phyloP scores from a whole-genome alignment of 2,888 invertebrate genomes.

The Steinernema scapterisci region DNA sequence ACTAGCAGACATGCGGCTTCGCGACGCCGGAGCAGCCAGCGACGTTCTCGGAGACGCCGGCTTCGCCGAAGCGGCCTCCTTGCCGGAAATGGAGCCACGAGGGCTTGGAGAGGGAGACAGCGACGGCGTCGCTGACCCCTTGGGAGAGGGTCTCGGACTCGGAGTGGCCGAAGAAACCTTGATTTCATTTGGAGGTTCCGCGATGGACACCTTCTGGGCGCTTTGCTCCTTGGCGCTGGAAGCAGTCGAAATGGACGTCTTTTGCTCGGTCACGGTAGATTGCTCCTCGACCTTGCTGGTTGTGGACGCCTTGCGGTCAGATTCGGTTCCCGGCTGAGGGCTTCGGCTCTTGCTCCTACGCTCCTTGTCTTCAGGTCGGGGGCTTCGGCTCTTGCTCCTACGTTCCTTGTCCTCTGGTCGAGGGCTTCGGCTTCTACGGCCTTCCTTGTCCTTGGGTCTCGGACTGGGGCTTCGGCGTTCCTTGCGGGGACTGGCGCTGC shows the following conservation, averaged over 20 bases:
- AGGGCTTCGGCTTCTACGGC: background rate
- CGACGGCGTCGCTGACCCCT: background rate
- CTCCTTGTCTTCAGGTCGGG: background rate
- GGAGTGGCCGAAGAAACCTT: background rate
- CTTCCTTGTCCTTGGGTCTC: background rate
- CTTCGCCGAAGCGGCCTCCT: background rate
- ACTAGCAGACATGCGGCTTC: background rate
- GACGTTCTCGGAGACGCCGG: background rate
- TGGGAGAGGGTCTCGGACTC: background rate
- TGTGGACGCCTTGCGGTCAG: background rate
- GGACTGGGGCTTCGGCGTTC: slow-evolving; percentile 21
- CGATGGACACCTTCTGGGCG: background rate
- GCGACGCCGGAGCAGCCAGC: background rate
- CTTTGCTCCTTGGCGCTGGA: background rate
- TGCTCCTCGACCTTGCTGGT: background rate
- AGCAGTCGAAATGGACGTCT: background rate
- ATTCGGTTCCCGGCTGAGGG: background rate
- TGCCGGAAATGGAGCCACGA: slow-evolving; percentile 1
- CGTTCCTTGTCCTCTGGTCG: background rate
- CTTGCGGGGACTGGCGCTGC: slow-evolving; percentile 46
- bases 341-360: background rate
- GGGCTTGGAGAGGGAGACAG: background rate
- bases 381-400: background rate
- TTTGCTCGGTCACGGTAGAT: background rate
- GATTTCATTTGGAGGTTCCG: background rate